These are phyloP conservation scores for Macroteleia sp. DNA, from an alignment of 2,888 invertebrate genomes.

Conservation along the genomic window DNA sequence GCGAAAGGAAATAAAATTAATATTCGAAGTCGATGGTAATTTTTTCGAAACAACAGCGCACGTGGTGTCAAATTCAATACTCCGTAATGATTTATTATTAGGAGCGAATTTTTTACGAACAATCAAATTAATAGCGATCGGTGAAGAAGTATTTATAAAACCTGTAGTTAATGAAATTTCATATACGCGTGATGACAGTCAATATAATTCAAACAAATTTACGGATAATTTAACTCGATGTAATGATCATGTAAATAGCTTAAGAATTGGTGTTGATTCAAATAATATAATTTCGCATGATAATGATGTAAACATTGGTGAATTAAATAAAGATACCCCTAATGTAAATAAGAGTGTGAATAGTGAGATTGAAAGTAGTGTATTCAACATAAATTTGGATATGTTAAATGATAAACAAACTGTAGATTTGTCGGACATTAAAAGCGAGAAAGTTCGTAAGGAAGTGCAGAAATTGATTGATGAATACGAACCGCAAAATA, in stretches of 20 bases:
- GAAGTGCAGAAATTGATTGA: too few relatives aligned
- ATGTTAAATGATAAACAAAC: too few relatives aligned
- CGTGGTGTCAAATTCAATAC: too few relatives aligned
- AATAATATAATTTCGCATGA: background rate
- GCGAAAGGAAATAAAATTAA: background rate
- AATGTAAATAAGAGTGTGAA: background rate
- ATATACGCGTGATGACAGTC: background rate
- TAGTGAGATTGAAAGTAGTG: too few relatives aligned
- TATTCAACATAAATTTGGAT: too few relatives aligned
- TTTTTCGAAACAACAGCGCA: too few relatives aligned
- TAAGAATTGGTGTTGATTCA: background rate
- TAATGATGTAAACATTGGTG: background rate
- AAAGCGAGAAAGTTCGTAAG: too few relatives aligned
- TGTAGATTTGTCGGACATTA: too few relatives aligned
- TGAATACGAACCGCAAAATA: too few relatives aligned
- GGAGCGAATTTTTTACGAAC: background rate
- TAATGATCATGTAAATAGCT: background rate
- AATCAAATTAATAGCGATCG: background rate
- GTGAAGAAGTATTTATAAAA: too few relatives aligned
- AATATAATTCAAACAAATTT: background rate
- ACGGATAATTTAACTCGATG: background rate
- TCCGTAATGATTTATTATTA: too few relatives aligned
- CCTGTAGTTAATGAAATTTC: background rate
- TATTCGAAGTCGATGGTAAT: background rate
- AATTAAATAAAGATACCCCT: background rate